phyloP scores from a whole-genome alignment of 2,888 invertebrate species.

The Spicauda simplicius region DNA sequence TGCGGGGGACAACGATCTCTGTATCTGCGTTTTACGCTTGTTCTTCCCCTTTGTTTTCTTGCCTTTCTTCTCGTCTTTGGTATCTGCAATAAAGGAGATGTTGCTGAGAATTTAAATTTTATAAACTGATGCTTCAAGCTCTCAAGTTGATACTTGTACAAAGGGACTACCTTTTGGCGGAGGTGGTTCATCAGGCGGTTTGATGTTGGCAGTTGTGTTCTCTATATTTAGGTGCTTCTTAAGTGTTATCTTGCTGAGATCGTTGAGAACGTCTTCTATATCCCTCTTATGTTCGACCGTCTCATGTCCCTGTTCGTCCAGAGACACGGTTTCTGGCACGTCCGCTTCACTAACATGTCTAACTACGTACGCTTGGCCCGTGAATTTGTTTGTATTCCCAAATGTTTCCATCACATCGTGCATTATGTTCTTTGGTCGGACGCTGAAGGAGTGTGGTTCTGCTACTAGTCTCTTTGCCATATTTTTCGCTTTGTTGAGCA shows the following conservation, averaged over 20 bases:
- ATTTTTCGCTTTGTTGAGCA: constrained; percentile 76
- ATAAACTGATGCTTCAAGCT: not conserved
- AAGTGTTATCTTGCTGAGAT: constrained; percentile 75
- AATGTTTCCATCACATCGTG: constrained; percentile 81
- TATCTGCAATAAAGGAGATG: constrained; percentile 44
- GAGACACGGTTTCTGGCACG: constrained; percentile 55
- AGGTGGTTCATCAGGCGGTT: constrained; percentile 67
- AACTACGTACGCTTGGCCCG: constrained; percentile 69
- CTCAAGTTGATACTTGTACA: not conserved
- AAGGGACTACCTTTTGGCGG: constrained; percentile 57
- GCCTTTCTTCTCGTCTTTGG: constrained; percentile 67
- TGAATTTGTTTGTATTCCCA: constrained; percentile 62
- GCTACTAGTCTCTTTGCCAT: constrained; percentile 75
- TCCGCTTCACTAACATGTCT: constrained; percentile 70
- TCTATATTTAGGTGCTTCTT: constrained; percentile 77
- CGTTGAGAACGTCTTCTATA: constrained; percentile 76
- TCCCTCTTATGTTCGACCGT: constrained; percentile 65
- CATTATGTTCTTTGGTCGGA: constrained; percentile 77
- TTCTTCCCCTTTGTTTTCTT: constrained; percentile 71
- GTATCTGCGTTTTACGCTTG: constrained; percentile 56
- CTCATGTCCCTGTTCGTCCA: constrained; percentile 71
- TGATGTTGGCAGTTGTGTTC: constrained; percentile 78
- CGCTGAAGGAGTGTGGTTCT: constrained; percentile 70
- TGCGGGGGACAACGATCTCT: constrained; percentile 54
- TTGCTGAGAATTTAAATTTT: constrained; percentile 17